Evolutionary conservation across 37 sponge, comb jelly and placozoan species (phyloP).

Genomic region (Agelas oroides): DNA sequence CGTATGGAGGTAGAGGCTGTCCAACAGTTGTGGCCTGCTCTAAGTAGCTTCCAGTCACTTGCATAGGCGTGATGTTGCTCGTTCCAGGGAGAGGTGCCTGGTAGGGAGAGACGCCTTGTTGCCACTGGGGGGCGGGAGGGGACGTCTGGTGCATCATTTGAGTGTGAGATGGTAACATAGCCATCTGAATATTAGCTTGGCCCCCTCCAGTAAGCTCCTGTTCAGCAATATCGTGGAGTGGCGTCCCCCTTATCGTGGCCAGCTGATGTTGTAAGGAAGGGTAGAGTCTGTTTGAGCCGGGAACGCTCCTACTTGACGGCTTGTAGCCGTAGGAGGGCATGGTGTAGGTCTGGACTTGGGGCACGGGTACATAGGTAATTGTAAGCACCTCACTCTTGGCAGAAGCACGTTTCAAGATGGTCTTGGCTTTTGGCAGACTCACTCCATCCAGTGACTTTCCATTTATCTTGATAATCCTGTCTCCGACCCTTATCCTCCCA

Average conservation of each 20-base stretch:
- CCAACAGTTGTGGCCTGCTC: no score
- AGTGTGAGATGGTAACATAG: neutral
- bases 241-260: neutral
- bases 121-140: no score
- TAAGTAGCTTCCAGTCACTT: no score
- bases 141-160: neutral
- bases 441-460: slow-evolving; percentile 60
- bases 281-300: neutral
- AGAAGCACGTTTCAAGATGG: slow-evolving; percentile 48
- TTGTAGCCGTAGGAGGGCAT: neutral
- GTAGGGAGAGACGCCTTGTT: neutral
- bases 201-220: neutral
- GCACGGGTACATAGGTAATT: slow-evolving; percentile 31
- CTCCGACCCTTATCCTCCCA: slow-evolving; percentile 82
- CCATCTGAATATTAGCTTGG: neutral
- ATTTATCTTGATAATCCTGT: slow-evolving; percentile 83
- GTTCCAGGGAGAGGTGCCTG: neutral
- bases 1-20: slow-evolving; percentile 28
- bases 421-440: slow-evolving; percentile 52
- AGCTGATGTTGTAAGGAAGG: neutral
- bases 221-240: neutral
- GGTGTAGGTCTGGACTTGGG: neutral
- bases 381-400: slow-evolving; percentile 17
- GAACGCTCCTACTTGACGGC: neutral
- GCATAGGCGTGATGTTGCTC: no score